These are phyloP conservation scores for Frieseomelitta varia DNA, from an alignment of 1,140 invertebrate species.

Conservation along the genomic window DNA sequence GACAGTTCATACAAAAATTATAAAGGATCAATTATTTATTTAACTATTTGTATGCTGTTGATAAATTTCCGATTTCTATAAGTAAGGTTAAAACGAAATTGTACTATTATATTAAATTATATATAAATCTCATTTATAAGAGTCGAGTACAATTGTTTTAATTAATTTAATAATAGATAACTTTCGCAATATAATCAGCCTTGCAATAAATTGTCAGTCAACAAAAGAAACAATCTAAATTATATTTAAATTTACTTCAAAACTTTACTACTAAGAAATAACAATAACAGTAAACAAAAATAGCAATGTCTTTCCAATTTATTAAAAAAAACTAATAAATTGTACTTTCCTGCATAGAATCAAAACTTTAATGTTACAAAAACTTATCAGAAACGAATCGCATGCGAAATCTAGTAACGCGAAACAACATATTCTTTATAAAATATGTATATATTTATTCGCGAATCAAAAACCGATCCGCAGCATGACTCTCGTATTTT, in stretches of 20 bases:
- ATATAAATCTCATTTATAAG: not conserved
- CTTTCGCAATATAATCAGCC: not conserved
- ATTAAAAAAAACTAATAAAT: not conserved
- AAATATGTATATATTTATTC: not conserved
- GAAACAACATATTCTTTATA: not conserved
- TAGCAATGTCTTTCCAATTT: not conserved
- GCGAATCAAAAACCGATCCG: constrained; percentile 12
- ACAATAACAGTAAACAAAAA: not conserved
- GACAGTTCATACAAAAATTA: not conserved
- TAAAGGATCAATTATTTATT: not conserved
- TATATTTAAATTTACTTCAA: not conserved
- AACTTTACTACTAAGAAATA: not conserved
- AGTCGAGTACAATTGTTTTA: not conserved
- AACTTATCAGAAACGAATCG: not conserved
- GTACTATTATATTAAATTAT: not conserved
- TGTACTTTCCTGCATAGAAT: not conserved
- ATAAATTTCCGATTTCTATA: not conserved
- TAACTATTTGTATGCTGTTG: not conserved
- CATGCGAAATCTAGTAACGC: not conserved
- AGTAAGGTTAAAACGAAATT: not conserved
- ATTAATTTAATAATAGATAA: not conserved
- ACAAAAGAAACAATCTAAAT: not conserved
- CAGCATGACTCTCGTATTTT: constrained; percentile 15
- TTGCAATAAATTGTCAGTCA: not conserved
- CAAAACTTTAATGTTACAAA: not conserved